A percentile compares a stretch with the other conserved stretches of the same genome.
phyloP scores from a whole-genome alignment of 2,888 invertebrate genomes.

The Leucozona laternaria region DNA sequence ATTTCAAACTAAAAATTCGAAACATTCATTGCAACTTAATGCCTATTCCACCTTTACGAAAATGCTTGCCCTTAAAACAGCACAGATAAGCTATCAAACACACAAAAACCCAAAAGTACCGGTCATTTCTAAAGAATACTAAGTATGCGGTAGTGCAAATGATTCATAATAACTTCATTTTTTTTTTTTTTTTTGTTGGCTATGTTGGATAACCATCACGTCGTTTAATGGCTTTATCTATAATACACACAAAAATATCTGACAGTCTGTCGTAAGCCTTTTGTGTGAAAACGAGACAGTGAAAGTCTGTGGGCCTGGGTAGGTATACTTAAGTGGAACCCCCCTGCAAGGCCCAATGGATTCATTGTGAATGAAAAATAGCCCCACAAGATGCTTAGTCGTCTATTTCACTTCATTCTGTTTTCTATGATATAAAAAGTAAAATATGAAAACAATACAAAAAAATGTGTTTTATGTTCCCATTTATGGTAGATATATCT shows the following conservation, averaged over 20 bases:
- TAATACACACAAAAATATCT: conserved; percentile 24
- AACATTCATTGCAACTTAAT: too few species aligned
- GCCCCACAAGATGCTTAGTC: conserved; percentile 61
- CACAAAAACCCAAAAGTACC: background rate
- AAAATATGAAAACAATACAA: conserved; percentile 44
- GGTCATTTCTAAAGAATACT: conserved; percentile 12
- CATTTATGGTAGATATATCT: conserved; percentile 49
- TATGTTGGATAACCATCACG: background rate
- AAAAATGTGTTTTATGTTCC: conserved; percentile 52
- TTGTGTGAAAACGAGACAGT: conserved; percentile 34
- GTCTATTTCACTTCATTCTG: conserved; percentile 50
- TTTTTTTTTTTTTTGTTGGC: background rate
- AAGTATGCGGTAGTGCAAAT: conserved; percentile 49
- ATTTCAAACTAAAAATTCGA: too few species aligned
- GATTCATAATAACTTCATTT: conserved; percentile 57
- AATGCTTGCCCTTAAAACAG: too few species aligned
- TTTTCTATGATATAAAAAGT: conserved; percentile 20
- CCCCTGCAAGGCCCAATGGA: conserved; percentile 1
- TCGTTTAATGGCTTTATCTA: background rate
- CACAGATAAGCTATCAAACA: background rate
- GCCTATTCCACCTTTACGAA: too few species aligned
- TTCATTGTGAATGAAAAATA: conserved; percentile 58
- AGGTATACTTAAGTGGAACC: conserved; percentile 22
- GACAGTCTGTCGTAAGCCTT: conserved; percentile 60
- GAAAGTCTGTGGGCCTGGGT: conserved; percentile 9